Conservation (phyloP, 1,140 invertebrate genomes). For the Drosophila pachea region DNA sequence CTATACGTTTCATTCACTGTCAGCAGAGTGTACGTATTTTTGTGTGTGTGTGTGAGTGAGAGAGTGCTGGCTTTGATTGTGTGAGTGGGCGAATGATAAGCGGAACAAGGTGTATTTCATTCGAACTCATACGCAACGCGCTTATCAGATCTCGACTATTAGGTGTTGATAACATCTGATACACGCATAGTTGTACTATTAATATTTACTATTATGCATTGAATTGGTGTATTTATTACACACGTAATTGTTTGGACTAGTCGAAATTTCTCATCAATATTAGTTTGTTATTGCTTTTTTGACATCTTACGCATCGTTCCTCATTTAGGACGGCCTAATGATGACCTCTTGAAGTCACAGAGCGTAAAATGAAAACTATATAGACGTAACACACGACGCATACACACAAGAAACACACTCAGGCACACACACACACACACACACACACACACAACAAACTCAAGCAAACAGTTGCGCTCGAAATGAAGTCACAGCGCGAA, state of each 20-base stretch:
- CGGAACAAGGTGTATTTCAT: constrained; percentile 8
- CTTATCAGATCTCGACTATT: constrained; percentile 22
- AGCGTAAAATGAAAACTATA: constrained; percentile 71
- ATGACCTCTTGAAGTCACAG: constrained; percentile 60
- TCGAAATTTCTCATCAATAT: constrained; percentile 40
- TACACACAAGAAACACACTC: constrained; percentile 44
- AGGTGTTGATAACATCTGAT: constrained; percentile 39
- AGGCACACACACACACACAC: constrained; percentile 16
- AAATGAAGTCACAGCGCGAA: constrained; percentile 70
- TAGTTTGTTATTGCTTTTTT: constrained; percentile 3
- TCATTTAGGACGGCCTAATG: constrained; percentile 51
- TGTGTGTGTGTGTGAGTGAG: neutral
- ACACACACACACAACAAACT: constrained; percentile 16
- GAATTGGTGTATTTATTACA: neutral
- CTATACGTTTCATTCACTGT: constrained; percentile 31
- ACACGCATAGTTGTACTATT: constrained; percentile 30
- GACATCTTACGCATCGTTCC: constrained; percentile 54
- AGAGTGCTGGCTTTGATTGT: neutral
- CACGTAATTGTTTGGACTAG: constrained; percentile 30
- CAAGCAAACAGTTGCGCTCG: constrained; percentile 36
- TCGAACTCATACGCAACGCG: constrained; percentile 3
- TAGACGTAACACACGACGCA: constrained; percentile 31
- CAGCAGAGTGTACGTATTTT: constrained; percentile 2
- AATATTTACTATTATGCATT: constrained; percentile 5
- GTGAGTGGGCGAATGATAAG: constrained; percentile 32